A percentile compares a stretch with the other conserved stretches of the same genome.
Conservation (phyloP, 2,797 vertebrate species). For the Triplophysa bombifrons region DNA sequence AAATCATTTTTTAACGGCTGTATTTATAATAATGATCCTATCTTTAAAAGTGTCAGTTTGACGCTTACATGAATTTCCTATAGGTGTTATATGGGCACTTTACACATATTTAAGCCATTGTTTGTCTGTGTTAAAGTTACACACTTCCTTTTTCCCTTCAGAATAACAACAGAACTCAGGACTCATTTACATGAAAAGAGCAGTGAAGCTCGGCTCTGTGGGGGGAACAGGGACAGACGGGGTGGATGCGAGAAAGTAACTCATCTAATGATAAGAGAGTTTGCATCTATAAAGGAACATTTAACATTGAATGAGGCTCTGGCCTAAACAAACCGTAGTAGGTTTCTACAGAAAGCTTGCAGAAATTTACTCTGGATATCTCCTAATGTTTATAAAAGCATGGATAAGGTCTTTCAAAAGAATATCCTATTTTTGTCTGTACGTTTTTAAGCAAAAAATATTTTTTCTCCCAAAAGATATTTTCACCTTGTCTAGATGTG, state of each 20-base stretch:
- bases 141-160: conserved; percentile 82
- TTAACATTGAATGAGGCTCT: conserved; percentile 23
- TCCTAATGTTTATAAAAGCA: too few species aligned
- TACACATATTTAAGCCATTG: conserved; percentile 79
- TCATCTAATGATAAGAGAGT: conserved; percentile 54
- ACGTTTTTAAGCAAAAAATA: not conserved
- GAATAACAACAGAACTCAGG: conserved; percentile 85
- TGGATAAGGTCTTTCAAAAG: not conserved
- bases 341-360: not conserved
- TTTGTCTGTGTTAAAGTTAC: conserved; percentile 80
- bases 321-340: not conserved
- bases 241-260: conserved; percentile 53
- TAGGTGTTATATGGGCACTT: conserved; percentile 75
- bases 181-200: conserved; percentile 85
- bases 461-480: not conserved
- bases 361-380: not conserved
- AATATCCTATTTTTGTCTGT: not conserved
- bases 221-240: conserved; percentile 53
- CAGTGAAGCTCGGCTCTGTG: conserved; percentile 53
- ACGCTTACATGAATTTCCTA: conserved; percentile 57
- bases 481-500: conserved; percentile 61
- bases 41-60: conserved; percentile 43
- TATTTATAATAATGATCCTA: conserved; percentile 18
- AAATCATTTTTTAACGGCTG: not conserved
- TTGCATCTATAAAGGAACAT: conserved; percentile 63